Conservation (phyloP, 1,140 invertebrate species). For the Atta colombica region DNA sequence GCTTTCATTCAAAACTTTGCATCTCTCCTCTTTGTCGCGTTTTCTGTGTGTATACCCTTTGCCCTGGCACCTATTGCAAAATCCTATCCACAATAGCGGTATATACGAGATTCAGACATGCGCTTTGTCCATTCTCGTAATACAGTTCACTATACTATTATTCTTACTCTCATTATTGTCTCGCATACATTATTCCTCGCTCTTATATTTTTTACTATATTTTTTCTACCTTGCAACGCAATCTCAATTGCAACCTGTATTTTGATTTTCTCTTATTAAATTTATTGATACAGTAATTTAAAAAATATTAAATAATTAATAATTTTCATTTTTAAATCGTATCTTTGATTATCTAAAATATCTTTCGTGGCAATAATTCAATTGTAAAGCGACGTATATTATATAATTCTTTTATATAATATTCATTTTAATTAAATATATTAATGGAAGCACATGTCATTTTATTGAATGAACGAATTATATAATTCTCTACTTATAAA, state of each 20-base stretch:
- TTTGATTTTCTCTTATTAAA: constrained; percentile 4
- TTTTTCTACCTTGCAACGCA: background rate
- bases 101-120: background rate
- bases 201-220: background rate
- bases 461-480: background rate
- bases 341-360: background rate
- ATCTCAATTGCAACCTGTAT: background rate
- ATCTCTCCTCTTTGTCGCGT: background rate
- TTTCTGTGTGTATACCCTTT: background rate
- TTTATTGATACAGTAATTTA: background rate
- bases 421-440: constrained; percentile 3
- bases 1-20: constrained; percentile 53
- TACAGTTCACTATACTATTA: constrained; percentile 15
- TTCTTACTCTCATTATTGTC: constrained; percentile 9
- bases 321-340: background rate
- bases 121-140: constrained; percentile 38
- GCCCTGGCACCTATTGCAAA: background rate
- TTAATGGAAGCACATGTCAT: background rate
- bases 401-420: background rate
- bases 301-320: background rate
- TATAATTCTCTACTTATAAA: background rate
- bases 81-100: constrained; percentile 20
- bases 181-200: constrained; percentile 14
- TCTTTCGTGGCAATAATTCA: background rate
- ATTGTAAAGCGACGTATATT: background rate